Base-by-base conservation (phyloP, 35 echinoderm and acorn worm genomes). In the Ptychodera flava region DNA sequence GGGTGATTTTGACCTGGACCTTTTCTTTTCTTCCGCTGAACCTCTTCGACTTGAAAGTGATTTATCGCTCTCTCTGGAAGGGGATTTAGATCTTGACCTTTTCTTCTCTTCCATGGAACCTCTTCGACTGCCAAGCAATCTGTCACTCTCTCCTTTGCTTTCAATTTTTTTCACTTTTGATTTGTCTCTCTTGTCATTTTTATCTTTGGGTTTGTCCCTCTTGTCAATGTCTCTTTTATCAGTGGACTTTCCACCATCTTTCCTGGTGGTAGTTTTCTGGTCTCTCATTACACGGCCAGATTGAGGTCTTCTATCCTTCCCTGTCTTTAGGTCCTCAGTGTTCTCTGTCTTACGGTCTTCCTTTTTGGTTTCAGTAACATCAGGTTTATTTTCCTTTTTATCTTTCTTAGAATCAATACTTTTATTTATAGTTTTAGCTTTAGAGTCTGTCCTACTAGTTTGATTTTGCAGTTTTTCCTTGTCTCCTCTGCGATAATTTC, bases 141-240 rank as follows among this genome's bases (percentile, higher is more conserved):
- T 64, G 22, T 6, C 22, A 64, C 45, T 64, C n/a, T 64, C 45
- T 22, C 22, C 45, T 64, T 64, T 64, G 6, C 6, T 64, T 64
- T 64, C 45, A 64, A 64, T 22, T 22, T 64, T 64, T 64, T 64
- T 64, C 45, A 12, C 45, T 22, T 64, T 64, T 12, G 45, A 22
- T 64, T 64, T 64, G 22, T 64, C 45, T 64, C 22, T 64, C 45
- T 64, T 64, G 6, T 22, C 22, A 64, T n/a, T n/a, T n/a, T n/a
- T n/a, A n/a, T 87, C 85, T 31, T 79, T 87, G 6, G 35, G 87
- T 88, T 82, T 88, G 0, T 82, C 87, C 1, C 16, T 79, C 28
- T 79, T 87, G 32, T 27, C 80, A n/a, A n/a, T n/a, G n/a, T 64
- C 45, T 12, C 6, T 64, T 64, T 64, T 64, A 64, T 64, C 45